Percentiles rank a stretch among this genome's conserved stretches.
Evolutionary conservation across 2,888 invertebrate genomes (phyloP).

Genomic region (Amblyjoppa fuscipennis): DNA sequence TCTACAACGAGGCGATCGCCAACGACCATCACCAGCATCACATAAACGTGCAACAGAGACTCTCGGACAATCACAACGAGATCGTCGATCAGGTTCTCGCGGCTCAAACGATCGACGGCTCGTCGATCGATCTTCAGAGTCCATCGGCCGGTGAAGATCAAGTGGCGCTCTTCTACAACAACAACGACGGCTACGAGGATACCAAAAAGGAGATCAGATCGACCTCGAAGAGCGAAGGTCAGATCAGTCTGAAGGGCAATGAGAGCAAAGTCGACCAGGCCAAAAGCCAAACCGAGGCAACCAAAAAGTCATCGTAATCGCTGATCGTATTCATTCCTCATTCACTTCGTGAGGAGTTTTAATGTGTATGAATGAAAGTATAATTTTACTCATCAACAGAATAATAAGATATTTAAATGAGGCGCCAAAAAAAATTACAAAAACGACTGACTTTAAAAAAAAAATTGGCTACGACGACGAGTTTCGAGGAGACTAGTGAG

Average conservation of each 20-base stretch:
- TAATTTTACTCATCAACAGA: conserved; percentile 34
- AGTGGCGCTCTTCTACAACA: conserved; percentile 81
- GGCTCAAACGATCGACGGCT: conserved; percentile 55
- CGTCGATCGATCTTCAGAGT: conserved; percentile 29
- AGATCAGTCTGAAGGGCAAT: conserved; percentile 52
- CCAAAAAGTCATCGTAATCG: conserved; percentile 63
- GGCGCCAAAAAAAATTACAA: not conserved
- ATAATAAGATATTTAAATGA: conserved; percentile 32
- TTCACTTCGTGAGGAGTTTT: not conserved
- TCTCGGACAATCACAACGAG: conserved; percentile 39
- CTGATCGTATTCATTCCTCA: not conserved
- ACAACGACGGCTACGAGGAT: conserved; percentile 76
- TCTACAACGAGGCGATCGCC: conserved; percentile 70
- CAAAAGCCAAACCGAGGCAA: conserved; percentile 53
- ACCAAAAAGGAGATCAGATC: conserved; percentile 76
- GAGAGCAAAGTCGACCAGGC: conserved; percentile 38
- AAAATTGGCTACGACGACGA: conserved; percentile 38
- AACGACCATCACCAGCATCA: conserved; percentile 36
- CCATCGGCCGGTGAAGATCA: conserved; percentile 68
- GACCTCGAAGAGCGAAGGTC: conserved; percentile 67
- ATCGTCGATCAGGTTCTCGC: conserved; percentile 54
- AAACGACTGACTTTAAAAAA: not conserved
- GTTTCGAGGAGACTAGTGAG: conserved; percentile 24
- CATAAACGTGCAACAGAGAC: conserved; percentile 55
- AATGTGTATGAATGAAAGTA: conserved; percentile 25